phyloP scores from a whole-genome alignment of 2,113 vertebrate genomes.

The Perca fluviatilis region DNA sequence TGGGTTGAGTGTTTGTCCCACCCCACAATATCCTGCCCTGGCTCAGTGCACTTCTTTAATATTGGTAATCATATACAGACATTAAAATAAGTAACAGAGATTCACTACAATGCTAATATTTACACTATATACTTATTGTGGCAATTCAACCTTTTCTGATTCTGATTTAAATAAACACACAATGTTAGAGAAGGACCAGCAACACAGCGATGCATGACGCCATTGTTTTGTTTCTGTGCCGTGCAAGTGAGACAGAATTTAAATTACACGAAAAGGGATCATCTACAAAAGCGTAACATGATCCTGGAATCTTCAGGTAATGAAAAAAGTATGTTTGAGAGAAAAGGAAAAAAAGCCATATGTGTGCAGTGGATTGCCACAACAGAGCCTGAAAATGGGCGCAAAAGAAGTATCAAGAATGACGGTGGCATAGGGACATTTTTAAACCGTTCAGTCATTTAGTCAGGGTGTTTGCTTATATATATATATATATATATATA shows the following conservation, averaged over 20 bases:
- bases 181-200: not conserved
- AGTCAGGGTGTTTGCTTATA: constrained; percentile 17
- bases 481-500: too few species aligned
- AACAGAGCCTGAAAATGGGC: not conserved
- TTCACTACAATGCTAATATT: not conserved
- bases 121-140: too few species aligned
- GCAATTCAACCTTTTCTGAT: too few species aligned
- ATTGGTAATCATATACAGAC: not conserved
- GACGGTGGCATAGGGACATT: constrained; percentile 21
- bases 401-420: not conserved
- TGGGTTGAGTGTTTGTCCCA: constrained; percentile 13
- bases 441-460: constrained; percentile 32
- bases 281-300: constrained; percentile 10
- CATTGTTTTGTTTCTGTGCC: not conserved
- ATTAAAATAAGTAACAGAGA: not conserved
- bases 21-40: constrained; percentile 28
- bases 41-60: constrained; percentile 19
- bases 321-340: constrained; percentile 39
- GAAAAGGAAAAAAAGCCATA: constrained; percentile 1
- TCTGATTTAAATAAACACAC: not conserved
- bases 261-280: not conserved
- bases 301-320: constrained; percentile 27
- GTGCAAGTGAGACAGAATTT: not conserved
- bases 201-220: not conserved
- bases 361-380: constrained; percentile 2